Evolutionary conservation across 2,113 vertebrate genomes (phyloP).

Genomic region (Gorsachius goisagi): DNA sequence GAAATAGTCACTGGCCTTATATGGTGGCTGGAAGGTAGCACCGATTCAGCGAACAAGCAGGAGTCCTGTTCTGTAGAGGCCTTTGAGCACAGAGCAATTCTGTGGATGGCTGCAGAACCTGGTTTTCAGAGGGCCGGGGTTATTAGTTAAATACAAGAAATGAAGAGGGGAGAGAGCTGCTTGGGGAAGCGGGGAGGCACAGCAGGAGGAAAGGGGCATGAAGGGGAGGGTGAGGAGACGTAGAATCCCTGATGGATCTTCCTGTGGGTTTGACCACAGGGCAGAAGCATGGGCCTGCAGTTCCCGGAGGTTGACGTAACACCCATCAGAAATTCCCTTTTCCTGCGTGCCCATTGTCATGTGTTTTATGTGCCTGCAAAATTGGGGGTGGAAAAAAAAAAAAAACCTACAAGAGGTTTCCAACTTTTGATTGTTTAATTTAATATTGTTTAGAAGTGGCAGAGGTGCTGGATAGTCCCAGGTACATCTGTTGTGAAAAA

Average conservation of each 20-base stretch:
- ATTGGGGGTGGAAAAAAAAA: no score
- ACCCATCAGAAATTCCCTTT: neutral
- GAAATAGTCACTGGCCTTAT: neutral
- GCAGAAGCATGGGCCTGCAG: neutral
- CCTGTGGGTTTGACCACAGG: neutral
- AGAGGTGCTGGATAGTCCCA: constrained; percentile 54
- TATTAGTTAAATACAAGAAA: neutral
- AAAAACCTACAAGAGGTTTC: neutral
- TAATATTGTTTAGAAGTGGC: neutral
- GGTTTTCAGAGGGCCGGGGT: neutral
- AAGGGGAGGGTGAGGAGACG: neutral
- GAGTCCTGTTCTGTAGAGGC: neutral
- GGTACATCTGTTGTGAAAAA: neutral
- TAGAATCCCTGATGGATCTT: neutral
- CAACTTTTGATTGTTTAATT: neutral
- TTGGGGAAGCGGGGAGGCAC: neutral
- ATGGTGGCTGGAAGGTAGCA: neutral
- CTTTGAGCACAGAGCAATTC: neutral
- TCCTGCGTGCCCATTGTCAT: rapidly evolving
- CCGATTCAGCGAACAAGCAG: neutral
- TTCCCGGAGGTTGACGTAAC: neutral
- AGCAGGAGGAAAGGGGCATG: neutral
- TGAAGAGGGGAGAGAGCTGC: neutral
- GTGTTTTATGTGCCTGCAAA: neutral
- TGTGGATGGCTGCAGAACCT: neutral